These are phyloP conservation scores for Cryptocheilus praepositus DNA, from an alignment of 2,888 invertebrate species.

Conservation along the genomic window DNA sequence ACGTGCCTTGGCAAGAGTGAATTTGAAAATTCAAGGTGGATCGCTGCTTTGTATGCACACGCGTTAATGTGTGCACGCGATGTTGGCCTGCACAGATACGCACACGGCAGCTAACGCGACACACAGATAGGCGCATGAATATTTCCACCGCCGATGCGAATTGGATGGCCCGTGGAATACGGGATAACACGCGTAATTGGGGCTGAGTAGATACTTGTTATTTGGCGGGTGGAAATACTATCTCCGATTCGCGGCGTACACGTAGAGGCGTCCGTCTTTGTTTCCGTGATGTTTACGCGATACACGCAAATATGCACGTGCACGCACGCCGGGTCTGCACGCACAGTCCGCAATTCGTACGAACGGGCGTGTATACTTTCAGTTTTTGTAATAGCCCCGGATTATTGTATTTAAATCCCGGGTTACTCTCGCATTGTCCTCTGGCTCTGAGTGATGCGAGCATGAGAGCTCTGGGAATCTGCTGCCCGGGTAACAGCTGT, in stretches of 20 bases:
- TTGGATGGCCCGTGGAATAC: constrained; percentile 36
- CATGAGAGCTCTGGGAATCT: constrained; percentile 57
- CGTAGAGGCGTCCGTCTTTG: not conserved
- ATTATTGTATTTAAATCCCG: constrained; percentile 64
- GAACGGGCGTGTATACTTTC: constrained; percentile 35
- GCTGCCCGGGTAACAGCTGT: constrained; percentile 60
- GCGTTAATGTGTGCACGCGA: not conserved
- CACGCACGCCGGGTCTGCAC: not conserved
- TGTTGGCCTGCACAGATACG: not conserved
- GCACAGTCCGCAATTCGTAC: too few species aligned
- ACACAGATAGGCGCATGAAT: not conserved
- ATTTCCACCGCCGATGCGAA: constrained; percentile 21
- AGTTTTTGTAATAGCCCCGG: constrained; percentile 55
- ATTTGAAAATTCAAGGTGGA: constrained; percentile 29
- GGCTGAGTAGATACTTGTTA: constrained; percentile 49
- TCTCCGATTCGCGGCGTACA: constrained; percentile 22
- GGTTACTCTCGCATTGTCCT: constrained; percentile 46
- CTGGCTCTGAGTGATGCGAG: constrained; percentile 39
- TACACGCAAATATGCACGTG: not conserved
- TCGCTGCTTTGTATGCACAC: constrained; percentile 2
- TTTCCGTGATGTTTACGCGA: not conserved
- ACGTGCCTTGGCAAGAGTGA: constrained; percentile 28
- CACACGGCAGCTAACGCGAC: not conserved
- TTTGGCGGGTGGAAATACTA: constrained; percentile 48
- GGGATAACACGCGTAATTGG: constrained; percentile 49